Conservation (phyloP, 1,140 invertebrate genomes). For the Musca domestica region DNA sequence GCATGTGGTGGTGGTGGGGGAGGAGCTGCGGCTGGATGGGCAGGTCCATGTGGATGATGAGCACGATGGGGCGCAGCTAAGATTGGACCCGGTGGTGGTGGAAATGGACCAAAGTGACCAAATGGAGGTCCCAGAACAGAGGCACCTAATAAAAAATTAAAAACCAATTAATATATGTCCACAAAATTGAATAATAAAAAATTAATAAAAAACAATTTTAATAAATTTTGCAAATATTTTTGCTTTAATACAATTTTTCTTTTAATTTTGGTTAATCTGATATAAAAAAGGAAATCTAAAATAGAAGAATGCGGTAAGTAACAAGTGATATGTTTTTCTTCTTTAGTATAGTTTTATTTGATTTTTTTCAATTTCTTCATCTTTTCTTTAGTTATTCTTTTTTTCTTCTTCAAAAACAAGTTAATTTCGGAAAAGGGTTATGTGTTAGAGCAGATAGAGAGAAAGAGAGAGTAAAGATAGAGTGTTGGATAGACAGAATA, state of each 20-base stretch:
- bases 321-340: neutral
- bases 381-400: no score
- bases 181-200: constrained; percentile 6
- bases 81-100: constrained; percentile 32
- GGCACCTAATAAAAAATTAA: constrained; percentile 33
- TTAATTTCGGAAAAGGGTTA: no score
- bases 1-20: constrained; percentile 51
- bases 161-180: neutral
- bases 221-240: neutral
- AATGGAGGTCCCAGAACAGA: constrained; percentile 45
- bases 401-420: no score
- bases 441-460: no score
- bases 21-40: neutral
- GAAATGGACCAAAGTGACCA: constrained; percentile 42
- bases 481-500: no score
- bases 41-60: constrained; percentile 50
- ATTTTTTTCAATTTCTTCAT: no score
- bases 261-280: neutral
- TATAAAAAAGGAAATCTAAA: neutral
- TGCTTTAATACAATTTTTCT: neutral
- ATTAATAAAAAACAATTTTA: constrained; percentile 6
- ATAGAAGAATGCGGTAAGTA: neutral
- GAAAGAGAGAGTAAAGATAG: no score
- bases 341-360: no score
- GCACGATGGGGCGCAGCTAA: constrained; percentile 54